Conservation (phyloP, 2,797 vertebrate genomes). For the Xyrichtys novacula region DNA sequence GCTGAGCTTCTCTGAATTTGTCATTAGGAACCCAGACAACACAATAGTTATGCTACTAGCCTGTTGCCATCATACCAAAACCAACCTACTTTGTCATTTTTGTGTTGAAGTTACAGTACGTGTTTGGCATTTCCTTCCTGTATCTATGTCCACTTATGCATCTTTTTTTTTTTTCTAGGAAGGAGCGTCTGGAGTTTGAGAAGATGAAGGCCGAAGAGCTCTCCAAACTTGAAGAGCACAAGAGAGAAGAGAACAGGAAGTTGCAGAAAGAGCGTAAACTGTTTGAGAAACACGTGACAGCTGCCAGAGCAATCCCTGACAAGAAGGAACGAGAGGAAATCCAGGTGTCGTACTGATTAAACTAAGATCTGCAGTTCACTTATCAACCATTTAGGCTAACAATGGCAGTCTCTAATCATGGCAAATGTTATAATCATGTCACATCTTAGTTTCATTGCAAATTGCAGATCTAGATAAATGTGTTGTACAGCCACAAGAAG, state of each 20-base stretch:
- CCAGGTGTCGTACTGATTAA: slow-evolving; percentile 83
- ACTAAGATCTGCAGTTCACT: too few species aligned
- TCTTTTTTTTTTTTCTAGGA: slow-evolving; percentile 77
- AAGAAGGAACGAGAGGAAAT: slow-evolving; percentile 97
- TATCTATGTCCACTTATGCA: not conserved
- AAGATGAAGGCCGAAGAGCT: slow-evolving; percentile 87
- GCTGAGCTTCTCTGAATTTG: too few species aligned
- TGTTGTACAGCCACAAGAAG: not conserved
- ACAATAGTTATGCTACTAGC: too few species aligned
- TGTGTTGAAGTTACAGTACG: too few species aligned
- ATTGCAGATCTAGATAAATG: not conserved
- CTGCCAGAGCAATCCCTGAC: slow-evolving; percentile 92
- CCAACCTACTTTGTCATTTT: too few species aligned
- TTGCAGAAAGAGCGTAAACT: slow-evolving; percentile 93
- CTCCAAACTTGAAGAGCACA: slow-evolving; percentile 90
- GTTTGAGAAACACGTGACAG: slow-evolving; percentile 91
- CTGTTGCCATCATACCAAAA: too few species aligned
- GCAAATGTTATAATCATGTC: too few species aligned
- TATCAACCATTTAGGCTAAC: too few species aligned
- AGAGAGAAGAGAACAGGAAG: slow-evolving; percentile 91
- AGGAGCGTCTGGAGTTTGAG: slow-evolving; percentile 90
- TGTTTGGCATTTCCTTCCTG: too few species aligned
- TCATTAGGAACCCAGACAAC: too few species aligned
- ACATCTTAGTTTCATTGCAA: not conserved
- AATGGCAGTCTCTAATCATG: too few species aligned